Base-by-base conservation (phyloP, 2,888 invertebrate genomes). In the Mythimna impura region DNA sequence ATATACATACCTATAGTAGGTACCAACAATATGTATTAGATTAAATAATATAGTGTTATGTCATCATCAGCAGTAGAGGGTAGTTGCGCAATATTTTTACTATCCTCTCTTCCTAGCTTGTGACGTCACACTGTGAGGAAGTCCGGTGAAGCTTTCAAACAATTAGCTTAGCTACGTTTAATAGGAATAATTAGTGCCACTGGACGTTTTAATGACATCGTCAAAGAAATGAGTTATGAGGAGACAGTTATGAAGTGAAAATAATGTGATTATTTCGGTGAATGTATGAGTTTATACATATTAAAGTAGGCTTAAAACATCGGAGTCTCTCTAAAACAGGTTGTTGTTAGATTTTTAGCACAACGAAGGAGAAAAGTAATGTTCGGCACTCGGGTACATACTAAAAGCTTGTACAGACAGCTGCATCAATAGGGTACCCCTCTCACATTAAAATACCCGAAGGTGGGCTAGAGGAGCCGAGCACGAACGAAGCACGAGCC, bases 71-170 rank as follows among this genome's bases (percentile, higher is more conserved):
- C 12, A 14, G 3, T 10, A 17, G 55, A 40, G n/a, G 25, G 17
- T 71, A 73, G 25, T 75, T 75, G 47, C 47, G 66, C 34, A 75
- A 79, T n/a, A n/a, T 63, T 66, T 71, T 73, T 61, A 74, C 82
- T 60, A 64, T 55, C 47, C 10, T 50, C 6, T 52, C 68, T 69
- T 78, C 57, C 60, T 73, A 17, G 30, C 50, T 34, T 36, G 43
- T 68, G 72, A 63, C 72, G 66, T 79, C 76, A 82, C 76, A 79
- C 52, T 17, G 0, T 12, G 8, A 79, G 80, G 75, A 82, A 81
- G 47, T 82, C 61, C 58, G 68, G 22, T n/a, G 58, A 64, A 55
- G 57, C 66, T 70, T 63, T 54, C 47, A 52, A 61, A 52, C 34
- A 70, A 70, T 70, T 71, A 63, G 43, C 71, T 64, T 64, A 52